phyloP scores from a whole-genome alignment of 92 coral and sea anemone genomes.

The Nematostella vectensis region DNA sequence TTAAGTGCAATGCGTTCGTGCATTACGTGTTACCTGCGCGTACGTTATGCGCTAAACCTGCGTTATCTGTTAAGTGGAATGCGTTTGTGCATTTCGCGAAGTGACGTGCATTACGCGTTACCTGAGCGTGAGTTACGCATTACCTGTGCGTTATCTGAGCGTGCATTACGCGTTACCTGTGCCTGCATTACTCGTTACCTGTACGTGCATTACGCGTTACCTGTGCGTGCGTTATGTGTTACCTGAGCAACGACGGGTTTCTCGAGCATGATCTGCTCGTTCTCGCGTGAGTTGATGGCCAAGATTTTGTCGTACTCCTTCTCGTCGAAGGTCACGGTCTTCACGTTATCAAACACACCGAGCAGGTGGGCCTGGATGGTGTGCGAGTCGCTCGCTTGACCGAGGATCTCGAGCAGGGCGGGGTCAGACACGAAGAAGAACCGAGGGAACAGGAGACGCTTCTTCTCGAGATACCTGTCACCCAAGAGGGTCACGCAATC shows the following conservation, averaged over 20 bases:
- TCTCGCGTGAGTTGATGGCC: constrained; percentile 87
- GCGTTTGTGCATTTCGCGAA: no score
- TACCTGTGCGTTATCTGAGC: no score
- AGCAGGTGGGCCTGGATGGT: constrained; percentile 95
- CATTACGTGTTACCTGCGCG: no score
- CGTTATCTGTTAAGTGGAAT: no score
- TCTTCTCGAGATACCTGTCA: constrained; percentile 87
- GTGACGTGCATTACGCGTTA: no score
- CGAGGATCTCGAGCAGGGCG: constrained; percentile 92
- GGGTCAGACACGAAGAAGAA: constrained; percentile 99
- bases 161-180: no score
- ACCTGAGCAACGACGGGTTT: constrained; percentile 98
- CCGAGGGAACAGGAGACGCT: constrained; percentile 96
- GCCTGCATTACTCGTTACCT: no score
- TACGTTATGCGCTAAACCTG: no score
- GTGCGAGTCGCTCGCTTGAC: constrained; percentile 99
- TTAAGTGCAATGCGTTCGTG: no score
- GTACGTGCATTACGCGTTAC: no score
- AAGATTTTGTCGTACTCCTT: constrained; percentile 92
- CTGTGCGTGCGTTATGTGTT: no score
- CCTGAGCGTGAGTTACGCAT: no score
- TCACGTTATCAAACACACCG: constrained; percentile 89
- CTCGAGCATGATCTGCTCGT: constrained; percentile 76
- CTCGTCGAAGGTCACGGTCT: constrained; percentile 95
- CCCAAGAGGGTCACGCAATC: neutral